These are phyloP conservation scores for Brachypterus glaber DNA, from an alignment of 2,888 invertebrate species.

Conservation along the genomic window DNA sequence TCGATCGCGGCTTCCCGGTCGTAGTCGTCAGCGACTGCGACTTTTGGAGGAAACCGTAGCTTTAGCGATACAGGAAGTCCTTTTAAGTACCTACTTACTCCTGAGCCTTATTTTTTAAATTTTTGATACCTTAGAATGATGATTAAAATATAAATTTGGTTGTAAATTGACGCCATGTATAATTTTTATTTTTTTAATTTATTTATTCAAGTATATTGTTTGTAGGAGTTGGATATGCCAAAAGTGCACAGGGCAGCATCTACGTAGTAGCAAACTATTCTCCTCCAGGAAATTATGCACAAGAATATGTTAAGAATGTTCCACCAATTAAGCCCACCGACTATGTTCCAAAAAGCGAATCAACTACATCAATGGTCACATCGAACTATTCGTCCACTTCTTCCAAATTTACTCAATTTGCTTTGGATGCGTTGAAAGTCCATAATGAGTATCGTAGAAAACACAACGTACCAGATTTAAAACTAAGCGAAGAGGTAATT, in stretches of 20 bases:
- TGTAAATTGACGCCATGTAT: too few relatives aligned
- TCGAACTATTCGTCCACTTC: not conserved
- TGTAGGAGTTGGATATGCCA: not conserved
- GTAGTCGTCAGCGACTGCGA: too few relatives aligned
- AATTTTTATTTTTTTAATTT: too few relatives aligned
- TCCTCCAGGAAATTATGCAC: not conserved
- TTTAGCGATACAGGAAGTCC: too few relatives aligned
- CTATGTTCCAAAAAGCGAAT: slow-evolving; percentile 8
- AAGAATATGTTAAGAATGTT: not conserved
- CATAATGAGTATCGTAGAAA: slow-evolving; percentile 54
- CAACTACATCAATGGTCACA: not conserved
- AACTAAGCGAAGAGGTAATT: slow-evolving; percentile 44
- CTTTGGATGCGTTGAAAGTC: slow-evolving; percentile 44
- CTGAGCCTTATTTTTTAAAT: too few relatives aligned
- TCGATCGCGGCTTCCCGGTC: too few relatives aligned
- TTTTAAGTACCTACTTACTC: too few relatives aligned
- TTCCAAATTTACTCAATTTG: slow-evolving; percentile 32
- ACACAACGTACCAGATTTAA: slow-evolving; percentile 48
- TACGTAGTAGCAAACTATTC: slow-evolving; percentile 1
- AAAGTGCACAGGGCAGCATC: not conserved
- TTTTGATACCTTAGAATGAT: too few relatives aligned
- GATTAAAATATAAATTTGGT: too few relatives aligned
- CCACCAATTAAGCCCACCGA: not conserved
- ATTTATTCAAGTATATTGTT: too few relatives aligned
- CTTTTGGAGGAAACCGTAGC: too few relatives aligned